Evolutionary conservation across 2,113 vertebrate species (phyloP).

Genomic region (Apodemus speciosus): DNA sequence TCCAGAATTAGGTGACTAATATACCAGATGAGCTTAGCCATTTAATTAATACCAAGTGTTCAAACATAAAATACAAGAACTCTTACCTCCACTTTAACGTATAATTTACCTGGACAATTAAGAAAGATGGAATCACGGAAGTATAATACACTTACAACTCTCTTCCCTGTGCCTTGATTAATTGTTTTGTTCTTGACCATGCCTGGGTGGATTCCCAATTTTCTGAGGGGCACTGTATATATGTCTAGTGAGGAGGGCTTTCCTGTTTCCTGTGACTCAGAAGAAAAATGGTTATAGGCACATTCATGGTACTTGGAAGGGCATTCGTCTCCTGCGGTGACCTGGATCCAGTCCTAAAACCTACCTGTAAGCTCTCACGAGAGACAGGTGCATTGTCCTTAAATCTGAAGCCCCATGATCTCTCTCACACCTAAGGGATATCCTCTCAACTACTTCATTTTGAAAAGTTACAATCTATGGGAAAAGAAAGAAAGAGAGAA

Average conservation of each 20-base stretch:
- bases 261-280: slow-evolving; percentile 42
- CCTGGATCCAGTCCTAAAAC: slow-evolving; percentile 27
- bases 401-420: not conserved
- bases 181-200: slow-evolving; percentile 66
- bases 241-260: slow-evolving; percentile 13
- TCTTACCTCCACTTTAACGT: slow-evolving; percentile 64
- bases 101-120: slow-evolving; percentile 77
- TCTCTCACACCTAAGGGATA: not conserved
- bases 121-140: slow-evolving; percentile 62
- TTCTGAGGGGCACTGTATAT: slow-evolving; percentile 35
- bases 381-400: not conserved
- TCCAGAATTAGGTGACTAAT: slow-evolving; percentile 71
- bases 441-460: slow-evolving; percentile 2
- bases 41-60: slow-evolving; percentile 75
- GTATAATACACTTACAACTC: slow-evolving; percentile 62
- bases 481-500: not conserved
- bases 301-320: not conserved
- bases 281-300: not conserved
- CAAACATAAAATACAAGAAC: slow-evolving; percentile 75
- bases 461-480: not conserved
- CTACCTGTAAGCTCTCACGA: not conserved
- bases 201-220: slow-evolving; percentile 59
- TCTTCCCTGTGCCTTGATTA: slow-evolving; percentile 66
- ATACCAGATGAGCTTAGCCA: slow-evolving; percentile 57
- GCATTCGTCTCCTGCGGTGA: not conserved